phyloP scores from a whole-genome alignment of 1,140 invertebrate genomes.

The Papilio helenus region DNA sequence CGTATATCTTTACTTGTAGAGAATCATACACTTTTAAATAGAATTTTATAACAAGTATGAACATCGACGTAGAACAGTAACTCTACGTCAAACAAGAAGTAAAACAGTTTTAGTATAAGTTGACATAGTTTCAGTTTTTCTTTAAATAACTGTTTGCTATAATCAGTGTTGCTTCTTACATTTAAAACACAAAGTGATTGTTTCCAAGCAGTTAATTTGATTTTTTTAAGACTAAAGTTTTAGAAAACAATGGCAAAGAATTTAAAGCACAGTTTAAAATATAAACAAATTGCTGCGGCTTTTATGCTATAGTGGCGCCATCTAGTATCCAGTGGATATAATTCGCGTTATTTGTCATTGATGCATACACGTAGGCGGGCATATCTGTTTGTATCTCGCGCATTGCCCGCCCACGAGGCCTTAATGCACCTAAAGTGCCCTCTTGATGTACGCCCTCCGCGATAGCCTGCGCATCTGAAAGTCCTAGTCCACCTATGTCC shows the following conservation, averaged over 20 bases:
- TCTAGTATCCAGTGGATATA: slow-evolving; percentile 11
- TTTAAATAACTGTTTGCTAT: no score
- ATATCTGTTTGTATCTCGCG: slow-evolving; percentile 34
- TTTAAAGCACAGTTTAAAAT: background rate
- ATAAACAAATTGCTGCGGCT: background rate
- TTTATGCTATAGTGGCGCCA: background rate
- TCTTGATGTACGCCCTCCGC: slow-evolving; percentile 21
- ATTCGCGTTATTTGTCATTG: slow-evolving; percentile 39
- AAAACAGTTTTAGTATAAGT: no score
- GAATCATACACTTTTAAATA: background rate
- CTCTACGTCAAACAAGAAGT: no score
- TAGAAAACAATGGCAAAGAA: background rate
- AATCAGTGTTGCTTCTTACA: no score
- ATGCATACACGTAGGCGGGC: slow-evolving; percentile 33
- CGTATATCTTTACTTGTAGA: slow-evolving; percentile 19
- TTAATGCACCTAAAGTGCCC: slow-evolving; percentile 38
- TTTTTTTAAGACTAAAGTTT: no score
- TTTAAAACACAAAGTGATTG: no score
- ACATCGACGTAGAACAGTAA: no score
- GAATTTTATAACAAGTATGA: no score
- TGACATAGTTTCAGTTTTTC: no score
- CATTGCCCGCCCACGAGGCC: slow-evolving; percentile 33
- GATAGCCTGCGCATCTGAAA: slow-evolving; percentile 15
- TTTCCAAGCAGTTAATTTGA: no score
- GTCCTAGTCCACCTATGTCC: background rate